Conservation (phyloP, 23 tunicate genomes). For the Phallusia fumigata region DNA sequence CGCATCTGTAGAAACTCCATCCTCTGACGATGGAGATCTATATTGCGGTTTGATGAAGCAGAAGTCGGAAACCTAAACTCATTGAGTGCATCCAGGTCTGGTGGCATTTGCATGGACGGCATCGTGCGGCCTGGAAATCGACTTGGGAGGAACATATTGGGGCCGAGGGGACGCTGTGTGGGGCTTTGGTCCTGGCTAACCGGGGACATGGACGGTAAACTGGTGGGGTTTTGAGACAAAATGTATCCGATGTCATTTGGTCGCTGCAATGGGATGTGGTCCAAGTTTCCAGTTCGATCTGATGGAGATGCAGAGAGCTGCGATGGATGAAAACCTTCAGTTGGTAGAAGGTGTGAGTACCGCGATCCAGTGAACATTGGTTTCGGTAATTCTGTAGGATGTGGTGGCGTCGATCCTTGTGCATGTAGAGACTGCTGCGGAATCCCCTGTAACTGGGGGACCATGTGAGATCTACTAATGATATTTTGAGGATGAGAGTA, state of each 20-base stretch:
- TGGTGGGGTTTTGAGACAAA: slow-evolving; percentile 16
- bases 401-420: slow-evolving; percentile 56
- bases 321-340: slow-evolving; percentile 21
- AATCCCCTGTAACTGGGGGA: slow-evolving; percentile 14
- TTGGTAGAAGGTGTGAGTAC: slow-evolving; percentile 15
- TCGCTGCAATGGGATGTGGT: slow-evolving; percentile 24
- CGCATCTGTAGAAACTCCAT: background rate
- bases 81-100: background rate
- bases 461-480: slow-evolving; percentile 26
- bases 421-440: slow-evolving; percentile 35
- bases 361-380: slow-evolving; percentile 52
- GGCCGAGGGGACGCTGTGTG: slow-evolving; percentile 34
- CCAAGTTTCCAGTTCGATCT: slow-evolving; percentile 14
- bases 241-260: slow-evolving; percentile 45
- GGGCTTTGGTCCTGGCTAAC: slow-evolving; percentile 34
- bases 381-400: slow-evolving; percentile 76
- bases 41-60: background rate
- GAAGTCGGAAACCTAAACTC: background rate
- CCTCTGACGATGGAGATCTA: background rate
- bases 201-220: slow-evolving; percentile 44
- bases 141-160: slow-evolving; percentile 11
- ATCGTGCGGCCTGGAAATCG: slow-evolving; percentile 8
- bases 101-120: slow-evolving; percentile 15
- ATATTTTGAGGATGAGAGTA: slow-evolving; percentile 35
- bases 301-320: background rate